Percentiles rank a stretch among this genome's conserved stretches.
phyloP scores from a whole-genome alignment of 2,113 vertebrate genomes.

The Centropristis striata region DNA sequence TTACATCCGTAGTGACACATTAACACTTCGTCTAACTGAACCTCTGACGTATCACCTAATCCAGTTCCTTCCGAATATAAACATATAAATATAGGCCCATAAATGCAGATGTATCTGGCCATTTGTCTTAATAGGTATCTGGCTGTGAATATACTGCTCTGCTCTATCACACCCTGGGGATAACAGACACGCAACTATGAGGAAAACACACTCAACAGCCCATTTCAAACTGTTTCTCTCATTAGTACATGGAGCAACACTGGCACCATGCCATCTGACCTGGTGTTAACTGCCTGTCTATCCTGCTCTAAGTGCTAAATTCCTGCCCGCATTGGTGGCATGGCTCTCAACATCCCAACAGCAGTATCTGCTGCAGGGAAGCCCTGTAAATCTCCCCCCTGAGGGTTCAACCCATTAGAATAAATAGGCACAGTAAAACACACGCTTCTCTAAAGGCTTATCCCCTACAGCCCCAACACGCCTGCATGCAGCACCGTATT shows the following conservation, averaged over 20 bases:
- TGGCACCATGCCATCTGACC: slow-evolving; percentile 47
- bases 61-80: background rate
- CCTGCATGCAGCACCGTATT: slow-evolving; percentile 38
- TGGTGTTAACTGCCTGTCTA: slow-evolving; percentile 51
- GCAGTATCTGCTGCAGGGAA: slow-evolving; percentile 33
- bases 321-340: slow-evolving; percentile 30
- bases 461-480: slow-evolving; percentile 41
- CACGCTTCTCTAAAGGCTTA: slow-evolving; percentile 37
- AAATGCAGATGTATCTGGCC: background rate
- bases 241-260: slow-evolving; percentile 28
- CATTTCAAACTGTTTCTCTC: slow-evolving; percentile 28
- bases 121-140: background rate
- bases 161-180: background rate
- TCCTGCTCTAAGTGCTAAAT: slow-evolving; percentile 16
- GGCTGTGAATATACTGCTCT: background rate
- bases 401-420: slow-evolving; percentile 59
- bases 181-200: background rate
- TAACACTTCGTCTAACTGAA: background rate
- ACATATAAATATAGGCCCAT: background rate
- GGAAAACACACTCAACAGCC: slow-evolving; percentile 18
- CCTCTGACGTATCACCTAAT: background rate
- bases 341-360: slow-evolving; percentile 34
- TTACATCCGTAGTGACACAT: background rate
- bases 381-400: slow-evolving; percentile 49
- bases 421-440: slow-evolving; percentile 58